Conservation (phyloP, 2,888 invertebrate genomes). For the Coenonympha glycerion region DNA sequence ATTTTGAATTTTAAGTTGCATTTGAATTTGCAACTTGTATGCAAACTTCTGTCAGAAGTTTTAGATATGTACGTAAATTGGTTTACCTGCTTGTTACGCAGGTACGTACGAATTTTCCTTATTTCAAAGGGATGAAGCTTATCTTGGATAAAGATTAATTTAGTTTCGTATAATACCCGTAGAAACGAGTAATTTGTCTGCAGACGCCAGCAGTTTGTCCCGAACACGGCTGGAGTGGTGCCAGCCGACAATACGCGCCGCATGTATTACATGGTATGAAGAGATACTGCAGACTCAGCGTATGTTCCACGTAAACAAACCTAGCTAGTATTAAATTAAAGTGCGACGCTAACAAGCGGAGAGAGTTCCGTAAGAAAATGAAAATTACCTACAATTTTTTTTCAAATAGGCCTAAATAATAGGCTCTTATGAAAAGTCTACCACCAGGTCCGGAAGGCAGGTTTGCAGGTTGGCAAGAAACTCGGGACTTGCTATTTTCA, state of each 20-base stretch:
- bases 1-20: too few relatives aligned
- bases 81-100: too few relatives aligned
- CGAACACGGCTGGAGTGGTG: constrained; percentile 7
- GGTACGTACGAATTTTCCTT: not conserved
- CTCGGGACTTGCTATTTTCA: too few relatives aligned
- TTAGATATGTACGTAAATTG: not conserved
- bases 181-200: constrained; percentile 6
- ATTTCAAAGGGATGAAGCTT: not conserved
- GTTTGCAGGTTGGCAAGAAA: too few relatives aligned
- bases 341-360: too few relatives aligned
- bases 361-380: too few relatives aligned
- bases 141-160: constrained; percentile 7
- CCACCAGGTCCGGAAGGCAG: too few relatives aligned
- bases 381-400: too few relatives aligned
- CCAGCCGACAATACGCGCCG: constrained; percentile 6
- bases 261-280: constrained; percentile 3
- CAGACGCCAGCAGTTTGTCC: constrained; percentile 6
- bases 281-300: not conserved
- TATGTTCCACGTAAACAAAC: constrained; percentile 4
- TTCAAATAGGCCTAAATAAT: too few relatives aligned
- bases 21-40: too few relatives aligned
- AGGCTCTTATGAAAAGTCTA: too few relatives aligned
- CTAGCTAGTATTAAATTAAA: not conserved
- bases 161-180: constrained; percentile 7
- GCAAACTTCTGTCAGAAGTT: too few relatives aligned